Evolutionary conservation across 1,140 invertebrate species (phyloP), one percentile per base, ranked within the genome.

Genomic region (Trichomalopsis sarcophagae): DNA sequence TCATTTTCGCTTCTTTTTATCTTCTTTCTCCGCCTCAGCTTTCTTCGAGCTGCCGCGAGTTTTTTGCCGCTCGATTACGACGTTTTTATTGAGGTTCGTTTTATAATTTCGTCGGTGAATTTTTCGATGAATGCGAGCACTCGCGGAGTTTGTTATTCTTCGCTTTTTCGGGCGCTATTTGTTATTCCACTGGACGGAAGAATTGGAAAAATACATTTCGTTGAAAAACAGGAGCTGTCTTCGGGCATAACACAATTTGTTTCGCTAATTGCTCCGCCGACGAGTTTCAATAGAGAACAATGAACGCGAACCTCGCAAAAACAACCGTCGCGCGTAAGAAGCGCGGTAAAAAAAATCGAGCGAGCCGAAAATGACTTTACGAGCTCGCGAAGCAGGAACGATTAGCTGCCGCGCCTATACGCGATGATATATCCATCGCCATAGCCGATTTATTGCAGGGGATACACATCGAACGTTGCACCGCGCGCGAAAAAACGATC

Each of bases 351-450:
- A 69, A 69, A 69, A 69, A 69, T 9, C 68, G 68, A 23, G n/a
- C 68, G 27, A 23, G 23, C 9, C 4, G 4, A 69, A 69, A 11
- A 27, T 9, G 3, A 2, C 5, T 27, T 30, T 23, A 69, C 68
- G 23, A 81, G 62, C 23, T 36, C 36, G 40, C 78, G 23, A 80
- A 36, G 1, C 17, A 30, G 68, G 6, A 75, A 73, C 40, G 66
- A 74, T 82, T 82, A 82, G 47, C 33, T 62, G 13, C 44, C 79
- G 68, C 81, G 69, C 81, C 69, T 82, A 44, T 44, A 82, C 81
- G 81, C 81, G 81, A 74, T 76, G 55, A 82, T 75, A 82, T 68
- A 76, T 76, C 6, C 30, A 33, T 68, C 69, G 50, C 50, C 36
- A 76, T 47, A 68, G 69, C n/a, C 50, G 30, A 82, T 76, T 82